phyloP scores from a whole-genome alignment of 1,140 invertebrate genomes.

The Hydropsyche tenuis region DNA sequence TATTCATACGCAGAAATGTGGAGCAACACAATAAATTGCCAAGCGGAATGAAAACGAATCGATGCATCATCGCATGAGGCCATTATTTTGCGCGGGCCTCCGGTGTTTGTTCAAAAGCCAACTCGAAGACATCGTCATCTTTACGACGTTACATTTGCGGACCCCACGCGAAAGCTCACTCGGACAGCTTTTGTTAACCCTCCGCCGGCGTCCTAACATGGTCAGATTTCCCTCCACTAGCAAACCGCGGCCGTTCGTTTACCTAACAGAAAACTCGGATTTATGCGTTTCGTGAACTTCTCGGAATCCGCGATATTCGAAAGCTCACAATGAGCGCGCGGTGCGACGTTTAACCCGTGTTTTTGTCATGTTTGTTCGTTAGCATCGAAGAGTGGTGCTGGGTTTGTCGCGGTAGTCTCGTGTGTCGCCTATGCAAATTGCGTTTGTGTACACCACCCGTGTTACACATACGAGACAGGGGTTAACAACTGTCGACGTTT shows the following conservation, averaged over 20 bases:
- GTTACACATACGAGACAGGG: slow-evolving; percentile 16
- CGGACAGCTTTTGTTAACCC: not conserved
- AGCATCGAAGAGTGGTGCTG: slow-evolving; percentile 16
- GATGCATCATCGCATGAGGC: slow-evolving; percentile 19
- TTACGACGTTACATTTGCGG: too few relatives aligned
- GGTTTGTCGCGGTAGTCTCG: not conserved
- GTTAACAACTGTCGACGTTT: not conserved
- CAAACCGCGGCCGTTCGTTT: too few relatives aligned
- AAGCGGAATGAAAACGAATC: slow-evolving; percentile 31
- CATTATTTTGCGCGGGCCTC: slow-evolving; percentile 14
- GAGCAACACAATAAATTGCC: slow-evolving; percentile 30
- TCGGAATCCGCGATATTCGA: too few relatives aligned
- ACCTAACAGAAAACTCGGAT: too few relatives aligned
- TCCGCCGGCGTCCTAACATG: too few relatives aligned
- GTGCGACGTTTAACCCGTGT: slow-evolving; percentile 49
- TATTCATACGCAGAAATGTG: slow-evolving; percentile 36
- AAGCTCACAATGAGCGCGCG: too few relatives aligned
- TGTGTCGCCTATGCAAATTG: slow-evolving; percentile 14
- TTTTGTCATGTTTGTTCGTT: slow-evolving; percentile 49
- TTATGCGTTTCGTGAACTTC: too few relatives aligned
- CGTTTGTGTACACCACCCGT: slow-evolving; percentile 2
- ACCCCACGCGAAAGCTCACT: too few relatives aligned
- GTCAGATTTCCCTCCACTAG: too few relatives aligned
- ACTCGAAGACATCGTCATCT: too few relatives aligned
- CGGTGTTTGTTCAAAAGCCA: too few relatives aligned